Conservation (phyloP, 1,140 invertebrate species). For the Goniozus legneri region DNA sequence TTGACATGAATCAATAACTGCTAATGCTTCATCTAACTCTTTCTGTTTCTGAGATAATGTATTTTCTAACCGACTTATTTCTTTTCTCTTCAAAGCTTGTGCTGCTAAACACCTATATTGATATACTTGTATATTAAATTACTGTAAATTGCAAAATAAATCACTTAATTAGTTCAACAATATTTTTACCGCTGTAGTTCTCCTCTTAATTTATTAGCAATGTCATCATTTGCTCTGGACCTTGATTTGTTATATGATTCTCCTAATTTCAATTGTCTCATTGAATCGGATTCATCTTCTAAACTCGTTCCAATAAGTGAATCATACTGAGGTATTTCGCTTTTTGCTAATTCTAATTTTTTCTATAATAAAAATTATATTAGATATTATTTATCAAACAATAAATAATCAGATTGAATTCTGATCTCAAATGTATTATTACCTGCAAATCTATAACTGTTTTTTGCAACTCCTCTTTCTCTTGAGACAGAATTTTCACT, state of each 20-base stretch:
- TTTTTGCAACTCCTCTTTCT: conserved; percentile 40
- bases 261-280: conserved; percentile 43
- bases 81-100: conserved; percentile 42
- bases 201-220: conserved; percentile 33
- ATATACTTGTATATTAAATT: neutral
- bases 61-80: conserved; percentile 42
- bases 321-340: conserved; percentile 37
- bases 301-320: conserved; percentile 29
- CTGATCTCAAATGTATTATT: conserved; percentile 9
- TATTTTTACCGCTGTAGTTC: conserved; percentile 35
- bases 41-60: conserved; percentile 38
- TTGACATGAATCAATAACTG: conserved; percentile 20
- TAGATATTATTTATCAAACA: neutral
- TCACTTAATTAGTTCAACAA: neutral
- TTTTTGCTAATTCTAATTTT: conserved; percentile 38
- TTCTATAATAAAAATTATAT: conserved; percentile 27
- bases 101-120: conserved; percentile 34
- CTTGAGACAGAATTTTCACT: conserved; percentile 34
- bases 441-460: conserved; percentile 42
- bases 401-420: no score
- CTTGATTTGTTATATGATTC: conserved; percentile 33
- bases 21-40: conserved; percentile 37
- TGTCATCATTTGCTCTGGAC: conserved; percentile 34
- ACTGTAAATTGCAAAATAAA: neutral
- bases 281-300: conserved; percentile 45